A percentile compares a stretch with the other conserved stretches of the same genome.
Evolutionary conservation across 1,140 invertebrate species (phyloP).

Genomic region (Trichonephila clavipes): DNA sequence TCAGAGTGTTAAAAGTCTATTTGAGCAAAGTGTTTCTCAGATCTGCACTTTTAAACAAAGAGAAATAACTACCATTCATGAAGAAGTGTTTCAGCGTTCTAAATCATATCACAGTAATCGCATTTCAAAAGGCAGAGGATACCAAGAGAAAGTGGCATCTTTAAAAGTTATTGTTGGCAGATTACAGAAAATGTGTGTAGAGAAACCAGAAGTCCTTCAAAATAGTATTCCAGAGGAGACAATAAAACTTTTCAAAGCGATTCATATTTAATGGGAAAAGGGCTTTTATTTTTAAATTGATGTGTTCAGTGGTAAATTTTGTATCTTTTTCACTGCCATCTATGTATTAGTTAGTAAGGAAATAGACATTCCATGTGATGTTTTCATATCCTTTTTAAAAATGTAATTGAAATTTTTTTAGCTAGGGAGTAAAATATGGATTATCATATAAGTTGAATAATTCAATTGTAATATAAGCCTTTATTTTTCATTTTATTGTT

Average conservation of each 20-base stretch:
- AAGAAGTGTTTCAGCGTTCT: constrained; percentile 8
- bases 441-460: too few species aligned
- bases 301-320: neutral
- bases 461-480: too few species aligned
- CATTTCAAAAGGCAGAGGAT: neutral
- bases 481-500: too few species aligned
- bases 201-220: constrained; percentile 20
- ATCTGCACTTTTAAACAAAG: neutral
- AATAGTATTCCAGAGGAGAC: constrained; percentile 43
- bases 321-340: neutral
- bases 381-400: neutral
- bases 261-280: neutral
- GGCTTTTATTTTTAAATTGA: neutral
- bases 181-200: constrained; percentile 17
- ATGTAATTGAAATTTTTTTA: too few species aligned
- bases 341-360: neutral
- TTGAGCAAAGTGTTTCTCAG: neutral
- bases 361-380: neutral
- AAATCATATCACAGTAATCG: neutral
- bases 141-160: constrained; percentile 44
- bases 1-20: neutral
- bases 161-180: constrained; percentile 24
- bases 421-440: too few species aligned
- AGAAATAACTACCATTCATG: constrained; percentile 45
- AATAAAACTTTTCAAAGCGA: constrained; percentile 33